phyloP scores from a whole-genome alignment of 1,140 invertebrate species.

The Cyrtorhinus lividipennis region DNA sequence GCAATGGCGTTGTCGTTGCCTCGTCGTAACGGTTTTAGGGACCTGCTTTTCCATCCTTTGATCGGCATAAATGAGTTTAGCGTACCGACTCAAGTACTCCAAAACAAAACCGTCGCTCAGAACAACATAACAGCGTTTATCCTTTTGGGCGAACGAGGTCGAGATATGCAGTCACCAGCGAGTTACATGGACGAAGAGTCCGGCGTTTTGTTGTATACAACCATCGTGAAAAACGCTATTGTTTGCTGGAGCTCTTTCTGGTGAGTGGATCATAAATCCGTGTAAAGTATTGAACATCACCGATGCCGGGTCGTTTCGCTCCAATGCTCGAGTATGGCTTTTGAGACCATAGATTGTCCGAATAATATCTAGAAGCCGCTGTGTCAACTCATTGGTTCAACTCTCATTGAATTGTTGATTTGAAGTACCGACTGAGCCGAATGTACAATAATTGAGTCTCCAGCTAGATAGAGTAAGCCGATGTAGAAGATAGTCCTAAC shows the following conservation, averaged over 20 bases:
- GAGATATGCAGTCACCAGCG: slow-evolving; percentile 53
- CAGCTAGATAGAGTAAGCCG: no score
- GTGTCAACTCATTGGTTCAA: no score
- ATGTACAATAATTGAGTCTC: no score
- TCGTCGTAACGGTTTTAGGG: slow-evolving; percentile 43
- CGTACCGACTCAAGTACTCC: slow-evolving; percentile 44
- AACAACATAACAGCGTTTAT: slow-evolving; percentile 39
- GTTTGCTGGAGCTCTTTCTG: slow-evolving; percentile 57
- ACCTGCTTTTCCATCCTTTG: slow-evolving; percentile 59
- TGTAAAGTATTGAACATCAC: not conserved
- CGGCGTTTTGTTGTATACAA: slow-evolving; percentile 55
- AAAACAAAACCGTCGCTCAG: slow-evolving; percentile 44
- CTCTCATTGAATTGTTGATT: no score
- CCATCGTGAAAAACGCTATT: slow-evolving; percentile 55
- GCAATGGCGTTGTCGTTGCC: slow-evolving; percentile 46
- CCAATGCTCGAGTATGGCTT: not conserved
- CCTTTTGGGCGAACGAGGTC: slow-evolving; percentile 48
- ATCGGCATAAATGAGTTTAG: slow-evolving; percentile 55
- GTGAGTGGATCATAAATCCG: slow-evolving; percentile 5
- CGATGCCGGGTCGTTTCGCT: not conserved
- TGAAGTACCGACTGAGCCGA: no score
- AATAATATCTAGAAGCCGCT: no score
- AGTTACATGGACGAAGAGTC: slow-evolving; percentile 54
- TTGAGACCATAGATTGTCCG: no score
- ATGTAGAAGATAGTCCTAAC: no score